These are phyloP conservation scores for Sarcophilus harrisii DNA, from an alignment of 2,797 vertebrate species.

Conservation along the genomic window DNA sequence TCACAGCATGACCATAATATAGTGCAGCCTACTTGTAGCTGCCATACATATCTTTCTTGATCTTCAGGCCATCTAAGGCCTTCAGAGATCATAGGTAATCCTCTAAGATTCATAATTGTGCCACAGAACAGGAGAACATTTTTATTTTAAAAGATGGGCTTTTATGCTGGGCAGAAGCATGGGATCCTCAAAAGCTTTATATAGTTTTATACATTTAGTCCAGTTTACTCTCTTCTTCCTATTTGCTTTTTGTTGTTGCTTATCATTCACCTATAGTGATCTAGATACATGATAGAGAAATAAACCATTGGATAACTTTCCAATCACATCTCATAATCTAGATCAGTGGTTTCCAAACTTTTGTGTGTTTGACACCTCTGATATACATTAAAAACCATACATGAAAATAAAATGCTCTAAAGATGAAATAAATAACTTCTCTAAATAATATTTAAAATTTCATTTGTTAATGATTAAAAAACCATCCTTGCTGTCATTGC, in stretches of 20 bases:
- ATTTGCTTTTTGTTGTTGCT: background rate
- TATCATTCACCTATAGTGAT: background rate
- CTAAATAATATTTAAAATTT: background rate
- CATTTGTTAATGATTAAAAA: background rate
- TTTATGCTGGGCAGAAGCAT: background rate
- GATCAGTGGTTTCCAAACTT: background rate
- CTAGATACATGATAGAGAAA: background rate
- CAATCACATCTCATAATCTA: background rate
- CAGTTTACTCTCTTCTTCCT: background rate
- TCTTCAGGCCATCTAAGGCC: background rate
- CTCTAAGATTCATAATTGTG: background rate
- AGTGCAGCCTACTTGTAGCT: background rate
- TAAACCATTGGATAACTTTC: background rate
- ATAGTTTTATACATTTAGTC: background rate
- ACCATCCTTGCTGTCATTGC: background rate
- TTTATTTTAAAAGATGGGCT: background rate
- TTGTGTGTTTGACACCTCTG: background rate
- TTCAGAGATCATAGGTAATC: background rate
- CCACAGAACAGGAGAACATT: background rate
- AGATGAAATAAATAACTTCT: background rate
- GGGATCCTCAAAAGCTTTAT: background rate
- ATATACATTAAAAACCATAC: background rate
- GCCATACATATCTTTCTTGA: background rate
- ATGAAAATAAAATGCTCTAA: background rate
- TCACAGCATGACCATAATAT: background rate